phyloP scores from a whole-genome alignment of 2,888 invertebrate species.

The Crocallis elinguaria region DNA sequence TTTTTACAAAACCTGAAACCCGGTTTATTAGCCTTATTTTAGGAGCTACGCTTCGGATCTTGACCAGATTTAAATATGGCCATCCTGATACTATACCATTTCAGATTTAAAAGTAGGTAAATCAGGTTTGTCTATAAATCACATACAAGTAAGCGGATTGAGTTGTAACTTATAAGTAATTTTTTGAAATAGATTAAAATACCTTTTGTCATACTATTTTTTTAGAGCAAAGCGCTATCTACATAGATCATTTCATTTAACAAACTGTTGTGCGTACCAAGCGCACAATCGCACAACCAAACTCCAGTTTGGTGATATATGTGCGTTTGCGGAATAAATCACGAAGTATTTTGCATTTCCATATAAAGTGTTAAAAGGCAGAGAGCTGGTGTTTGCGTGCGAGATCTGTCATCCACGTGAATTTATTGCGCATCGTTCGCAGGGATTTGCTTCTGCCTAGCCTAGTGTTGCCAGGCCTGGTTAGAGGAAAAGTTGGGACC shows the following conservation, averaged over 20 bases:
- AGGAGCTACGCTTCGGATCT: too few relatives aligned
- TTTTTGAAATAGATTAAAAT: too few relatives aligned
- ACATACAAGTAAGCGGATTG: too few relatives aligned
- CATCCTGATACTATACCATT: too few relatives aligned
- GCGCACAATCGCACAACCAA: slow-evolving; percentile 25
- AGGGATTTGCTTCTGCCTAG: slow-evolving; percentile 54
- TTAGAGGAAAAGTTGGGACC: not conserved
- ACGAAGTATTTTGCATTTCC: slow-evolving; percentile 56
- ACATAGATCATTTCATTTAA: not conserved
- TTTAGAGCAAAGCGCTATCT: too few relatives aligned
- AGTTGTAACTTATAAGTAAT: too few relatives aligned
- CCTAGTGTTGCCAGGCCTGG: slow-evolving; percentile 38
- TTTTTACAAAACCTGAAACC: too few relatives aligned
- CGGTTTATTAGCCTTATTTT: too few relatives aligned
- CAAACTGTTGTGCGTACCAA: not conserved
- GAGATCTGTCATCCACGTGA: slow-evolving; percentile 57
- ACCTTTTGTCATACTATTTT: too few relatives aligned
- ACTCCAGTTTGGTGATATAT: slow-evolving; percentile 41
- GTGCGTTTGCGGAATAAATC: slow-evolving; percentile 47
- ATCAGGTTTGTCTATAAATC: too few relatives aligned
- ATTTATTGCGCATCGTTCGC: slow-evolving; percentile 62
- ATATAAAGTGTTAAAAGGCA: slow-evolving; percentile 58
- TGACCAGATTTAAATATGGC: too few relatives aligned
- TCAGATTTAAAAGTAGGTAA: too few relatives aligned
- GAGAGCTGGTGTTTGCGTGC: slow-evolving; percentile 45